These are phyloP conservation scores for Pollenia labialis DNA, from an alignment of 2,888 invertebrate species.

Conservation along the genomic window DNA sequence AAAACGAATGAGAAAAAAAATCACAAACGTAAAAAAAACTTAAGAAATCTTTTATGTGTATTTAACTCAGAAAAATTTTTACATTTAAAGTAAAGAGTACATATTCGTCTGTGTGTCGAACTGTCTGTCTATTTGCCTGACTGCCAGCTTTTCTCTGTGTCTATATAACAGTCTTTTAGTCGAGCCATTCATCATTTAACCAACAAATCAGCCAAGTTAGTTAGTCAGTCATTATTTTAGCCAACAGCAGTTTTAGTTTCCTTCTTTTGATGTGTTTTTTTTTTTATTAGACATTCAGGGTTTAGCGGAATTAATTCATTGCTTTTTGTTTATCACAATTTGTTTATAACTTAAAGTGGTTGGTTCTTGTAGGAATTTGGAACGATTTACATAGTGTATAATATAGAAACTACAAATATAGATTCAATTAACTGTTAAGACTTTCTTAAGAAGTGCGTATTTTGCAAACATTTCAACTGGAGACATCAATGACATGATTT, in stretches of 20 bases:
- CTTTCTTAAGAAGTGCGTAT: too few relatives aligned
- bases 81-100: slow-evolving; percentile 16
- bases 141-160: background rate
- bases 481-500: too few relatives aligned
- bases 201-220: slow-evolving; percentile 57
- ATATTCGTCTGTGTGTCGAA: background rate
- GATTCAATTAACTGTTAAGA: too few relatives aligned
- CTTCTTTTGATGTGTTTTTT: slow-evolving; percentile 34
- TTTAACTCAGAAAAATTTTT: slow-evolving; percentile 18
- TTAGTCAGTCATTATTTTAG: slow-evolving; percentile 54
- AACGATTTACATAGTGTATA: too few relatives aligned
- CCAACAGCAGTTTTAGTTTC: slow-evolving; percentile 47
- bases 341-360: background rate
- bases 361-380: background rate
- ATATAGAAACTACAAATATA: too few relatives aligned
- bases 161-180: slow-evolving; percentile 28
- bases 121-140: slow-evolving; percentile 9
- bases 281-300: slow-evolving; percentile 44
- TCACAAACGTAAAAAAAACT: slow-evolving; percentile 20
- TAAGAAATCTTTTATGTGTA: slow-evolving; percentile 47
- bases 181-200: slow-evolving; percentile 59
- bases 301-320: slow-evolving; percentile 20
- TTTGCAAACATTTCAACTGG: too few relatives aligned
- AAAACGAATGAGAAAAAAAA: slow-evolving; percentile 22
- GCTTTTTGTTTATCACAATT: background rate